These are phyloP conservation scores for Odontesthes bonariensis DNA, from an alignment of 2,113 vertebrate species.

Conservation along the genomic window DNA sequence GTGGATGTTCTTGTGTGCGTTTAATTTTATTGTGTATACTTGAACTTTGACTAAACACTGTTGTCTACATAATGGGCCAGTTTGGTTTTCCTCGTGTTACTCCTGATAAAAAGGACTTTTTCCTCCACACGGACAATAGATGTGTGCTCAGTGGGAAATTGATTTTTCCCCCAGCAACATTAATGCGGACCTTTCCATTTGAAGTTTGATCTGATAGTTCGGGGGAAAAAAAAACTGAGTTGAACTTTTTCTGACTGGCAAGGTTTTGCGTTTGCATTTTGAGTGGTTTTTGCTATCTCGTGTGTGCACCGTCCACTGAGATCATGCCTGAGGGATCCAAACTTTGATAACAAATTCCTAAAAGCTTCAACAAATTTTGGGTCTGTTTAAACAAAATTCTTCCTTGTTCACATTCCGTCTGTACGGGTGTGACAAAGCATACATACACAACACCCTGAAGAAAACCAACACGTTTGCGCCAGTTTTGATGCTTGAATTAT, in stretches of 20 bases:
- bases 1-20: too few relatives aligned
- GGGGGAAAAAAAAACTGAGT: too few relatives aligned
- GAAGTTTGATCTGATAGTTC: not conserved
- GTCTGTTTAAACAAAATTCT: not conserved
- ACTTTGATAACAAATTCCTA: conserved; percentile 4
- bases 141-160: not conserved
- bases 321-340: conserved; percentile 3
- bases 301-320: conserved; percentile 2
- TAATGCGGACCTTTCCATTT: not conserved
- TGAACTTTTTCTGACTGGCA: not conserved
- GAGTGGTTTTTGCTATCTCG: conserved; percentile 1
- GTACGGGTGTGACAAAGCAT: conserved; percentile 6
- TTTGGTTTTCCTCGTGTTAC: not conserved
- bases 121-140: too few relatives aligned
- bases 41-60: too few relatives aligned
- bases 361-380: not conserved
- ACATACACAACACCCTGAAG: not conserved
- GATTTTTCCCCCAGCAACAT: not conserved
- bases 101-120: not conserved
- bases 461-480: not conserved
- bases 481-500: not conserved
- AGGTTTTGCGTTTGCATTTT: not conserved
- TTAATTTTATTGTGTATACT: too few relatives aligned
- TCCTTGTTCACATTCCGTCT: not conserved
- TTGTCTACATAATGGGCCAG: not conserved